A percentile compares a stretch with the other conserved stretches of the same genome.
Evolutionary conservation across 2,113 vertebrate genomes (phyloP).

Genomic region (Caranx ignobilis): DNA sequence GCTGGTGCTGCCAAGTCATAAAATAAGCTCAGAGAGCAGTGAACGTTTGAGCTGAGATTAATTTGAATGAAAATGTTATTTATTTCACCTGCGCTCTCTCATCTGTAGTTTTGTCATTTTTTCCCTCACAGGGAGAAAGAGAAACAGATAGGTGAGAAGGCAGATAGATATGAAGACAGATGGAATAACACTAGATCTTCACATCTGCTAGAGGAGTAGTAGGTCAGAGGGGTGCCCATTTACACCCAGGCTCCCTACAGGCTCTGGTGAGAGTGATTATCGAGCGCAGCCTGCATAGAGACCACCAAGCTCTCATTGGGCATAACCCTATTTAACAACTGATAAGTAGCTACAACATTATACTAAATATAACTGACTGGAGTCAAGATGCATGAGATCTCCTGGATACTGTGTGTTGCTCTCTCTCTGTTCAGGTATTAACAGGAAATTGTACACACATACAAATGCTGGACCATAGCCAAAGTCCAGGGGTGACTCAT

Average conservation of each 20-base stretch:
- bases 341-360: background rate
- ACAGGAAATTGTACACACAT: slow-evolving; percentile 12
- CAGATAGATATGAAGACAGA: slow-evolving; percentile 1
- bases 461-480: slow-evolving; percentile 16
- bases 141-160: background rate
- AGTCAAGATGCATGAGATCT: background rate
- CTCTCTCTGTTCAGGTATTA: background rate
- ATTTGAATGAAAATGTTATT: slow-evolving; percentile 22
- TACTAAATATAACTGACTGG: background rate
- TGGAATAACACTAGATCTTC: slow-evolving; percentile 29
- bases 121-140: slow-evolving; percentile 1
- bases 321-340: slow-evolving; percentile 12
- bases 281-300: slow-evolving; percentile 63
- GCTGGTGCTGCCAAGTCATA: slow-evolving; percentile 65
- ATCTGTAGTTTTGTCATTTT: slow-evolving; percentile 13
- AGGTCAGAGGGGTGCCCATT: slow-evolving; percentile 78
- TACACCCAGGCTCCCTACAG: slow-evolving; percentile 75
- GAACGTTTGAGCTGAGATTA: slow-evolving; percentile 61
- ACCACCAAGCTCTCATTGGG: slow-evolving; percentile 27
- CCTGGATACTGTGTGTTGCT: background rate
- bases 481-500: slow-evolving; percentile 35
- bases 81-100: background rate
- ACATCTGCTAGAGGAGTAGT: slow-evolving; percentile 73
- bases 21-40: slow-evolving; percentile 56
- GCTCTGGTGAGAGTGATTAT: slow-evolving; percentile 76